phyloP scores from a whole-genome alignment of 2,797 vertebrate genomes.

The Myiothlypis coronata region DNA sequence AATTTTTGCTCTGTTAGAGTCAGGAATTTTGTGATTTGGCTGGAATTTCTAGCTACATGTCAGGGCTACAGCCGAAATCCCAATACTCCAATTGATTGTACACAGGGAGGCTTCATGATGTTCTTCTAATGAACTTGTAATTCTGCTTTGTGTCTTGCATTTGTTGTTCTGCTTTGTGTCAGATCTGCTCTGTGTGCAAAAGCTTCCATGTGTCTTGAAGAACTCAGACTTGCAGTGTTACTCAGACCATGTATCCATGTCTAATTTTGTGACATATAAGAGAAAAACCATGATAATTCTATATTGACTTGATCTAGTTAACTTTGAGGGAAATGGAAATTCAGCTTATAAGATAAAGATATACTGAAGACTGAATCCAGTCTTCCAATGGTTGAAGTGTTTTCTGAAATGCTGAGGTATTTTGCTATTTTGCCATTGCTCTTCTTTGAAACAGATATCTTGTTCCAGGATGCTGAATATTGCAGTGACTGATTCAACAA shows the following conservation, averaged over 20 bases:
- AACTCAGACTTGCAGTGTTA: background rate
- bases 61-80: background rate
- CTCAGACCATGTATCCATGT: fast-evolving
- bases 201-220: background rate
- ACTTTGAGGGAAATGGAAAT: background rate
- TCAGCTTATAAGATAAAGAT: background rate
- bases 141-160: background rate
- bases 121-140: background rate
- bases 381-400: background rate
- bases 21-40: background rate
- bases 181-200: background rate
- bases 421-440: background rate
- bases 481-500: background rate
- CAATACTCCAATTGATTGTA: background rate
- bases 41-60: background rate
- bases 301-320: background rate
- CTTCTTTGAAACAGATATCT: background rate
- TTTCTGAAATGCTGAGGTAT: background rate
- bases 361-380: background rate
- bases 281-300: background rate
- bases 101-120: background rate
- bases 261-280: background rate
- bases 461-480: background rate
- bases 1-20: background rate
- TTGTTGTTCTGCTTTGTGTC: background rate